Evolutionary conservation across 23 tunicate species (phyloP), one percentile per base, ranked within the genome.

Genomic region (Trididemnum clinides): DNA sequence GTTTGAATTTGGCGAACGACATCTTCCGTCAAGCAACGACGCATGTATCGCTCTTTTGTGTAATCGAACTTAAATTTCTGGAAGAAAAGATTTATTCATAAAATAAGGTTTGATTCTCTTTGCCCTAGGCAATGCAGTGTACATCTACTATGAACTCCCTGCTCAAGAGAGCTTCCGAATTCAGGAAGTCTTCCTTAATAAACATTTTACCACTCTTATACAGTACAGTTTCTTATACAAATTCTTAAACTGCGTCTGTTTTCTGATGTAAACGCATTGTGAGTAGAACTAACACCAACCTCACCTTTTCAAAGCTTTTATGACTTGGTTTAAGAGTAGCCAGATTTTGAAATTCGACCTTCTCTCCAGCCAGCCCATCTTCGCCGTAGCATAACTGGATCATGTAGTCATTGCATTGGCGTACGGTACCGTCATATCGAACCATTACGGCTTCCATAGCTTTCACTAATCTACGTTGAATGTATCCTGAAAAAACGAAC

Each of bases 361-460:
- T 94, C 64, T 97, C 99, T 0, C 97, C 99, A 57, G 99, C 99
- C 5, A 97, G 82, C 27, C 99, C 99, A 64, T 97, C 99, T 85
- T 97, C 99, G 54, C 99, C 99, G 62, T 97, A 97, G 31, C 97
- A 86, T 6, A 97, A 78, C 80, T 97, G 99, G 21, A 97, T 97
- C 97, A 97, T 97, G 91, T 92, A 92, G 49, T 97, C 90, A 74
- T 97, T 97, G 59, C 98, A 97, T 80, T 92, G 97, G 31, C 99
- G 90, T 20, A 97, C 71, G 18, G 99, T 97, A 19, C 99, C 99
- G 38, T 97, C 99, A 34, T 97, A 97, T 38, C 99, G 86, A 12
- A 97, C 99, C 97, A 90, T 92, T 1, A 94, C 99, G 33, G 99
- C 96, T 59, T 97, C 99, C 99, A 97, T 97, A 74, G 99, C 99